Evolutionary conservation across 2,888 invertebrate species (phyloP).

Genomic region (Ganaspis brasiliensis): DNA sequence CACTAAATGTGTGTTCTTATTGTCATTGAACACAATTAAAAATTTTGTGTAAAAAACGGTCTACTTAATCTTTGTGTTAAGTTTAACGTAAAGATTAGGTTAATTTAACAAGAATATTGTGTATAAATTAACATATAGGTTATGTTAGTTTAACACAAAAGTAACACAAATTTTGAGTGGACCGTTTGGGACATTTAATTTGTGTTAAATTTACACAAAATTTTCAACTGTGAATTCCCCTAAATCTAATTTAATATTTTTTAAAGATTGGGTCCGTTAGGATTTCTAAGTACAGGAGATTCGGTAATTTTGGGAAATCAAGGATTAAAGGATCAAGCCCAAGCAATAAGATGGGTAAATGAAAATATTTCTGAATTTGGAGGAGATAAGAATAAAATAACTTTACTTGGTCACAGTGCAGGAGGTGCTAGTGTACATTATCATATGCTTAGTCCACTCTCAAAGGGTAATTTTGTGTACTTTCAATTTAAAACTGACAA

Average conservation of each 20-base stretch:
- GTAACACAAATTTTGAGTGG: no score
- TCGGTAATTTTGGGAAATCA: slow-evolving; percentile 85
- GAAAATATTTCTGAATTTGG: slow-evolving; percentile 84
- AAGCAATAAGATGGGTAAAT: slow-evolving; percentile 85
- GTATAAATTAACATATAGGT: no score
- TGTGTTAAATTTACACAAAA: no score
- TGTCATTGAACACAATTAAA: not conserved
- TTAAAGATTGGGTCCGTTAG: slow-evolving; percentile 82
- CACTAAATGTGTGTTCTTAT: no score
- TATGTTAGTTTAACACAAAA: no score
- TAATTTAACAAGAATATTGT: no score
- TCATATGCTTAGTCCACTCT: slow-evolving; percentile 85
- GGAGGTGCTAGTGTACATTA: slow-evolving; percentile 87
- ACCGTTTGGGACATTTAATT: no score
- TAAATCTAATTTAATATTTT: slow-evolving; percentile 8
- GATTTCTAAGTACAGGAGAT: slow-evolving; percentile 86
- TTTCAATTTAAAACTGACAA: not conserved
- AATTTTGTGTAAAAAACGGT: no score
- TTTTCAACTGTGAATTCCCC: no score
- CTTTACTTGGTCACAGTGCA: slow-evolving; percentile 87
- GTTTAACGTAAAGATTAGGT: no score
- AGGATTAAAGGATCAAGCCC: slow-evolving; percentile 86
- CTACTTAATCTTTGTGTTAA: no score
- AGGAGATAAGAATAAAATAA: slow-evolving; percentile 85
- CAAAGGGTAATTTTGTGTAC: slow-evolving; percentile 78